Base-by-base conservation (phyloP, 92 coral and sea anemone genomes). In the Porites cylindrica region DNA sequence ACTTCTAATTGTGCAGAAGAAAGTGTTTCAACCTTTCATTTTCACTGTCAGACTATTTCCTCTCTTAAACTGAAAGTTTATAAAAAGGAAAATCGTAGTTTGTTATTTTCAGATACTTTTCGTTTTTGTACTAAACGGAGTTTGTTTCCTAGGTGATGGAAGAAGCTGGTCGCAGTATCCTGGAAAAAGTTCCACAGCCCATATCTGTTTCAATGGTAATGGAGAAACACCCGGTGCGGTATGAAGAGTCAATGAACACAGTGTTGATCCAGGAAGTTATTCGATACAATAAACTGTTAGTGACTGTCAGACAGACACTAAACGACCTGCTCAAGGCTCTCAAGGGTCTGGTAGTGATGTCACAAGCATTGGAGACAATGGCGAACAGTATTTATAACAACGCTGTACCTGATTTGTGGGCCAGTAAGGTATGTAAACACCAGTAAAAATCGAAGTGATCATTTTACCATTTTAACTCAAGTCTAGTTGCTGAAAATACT, bases 361-460 rank as follows among this genome's bases (percentile, higher is more conserved):
- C 99, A 47, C 99, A 97, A 88, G 98, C 99, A 4, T 91, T 97
- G 66, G 99, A 97, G 86, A 97, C 99, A 62, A 97, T 97, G 99
- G 92, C 98, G 2, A 96, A 97, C 88, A 97, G 99, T 71, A 74
- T 97, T 88, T 97, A 82, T 83, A 90, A 95, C 43, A 97, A 97
- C 89, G 82, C 91, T 20, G 99, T 97, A 8, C 99, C 99, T 10
- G 99, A 97, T 65, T 81, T 95, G 53, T 97, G 99, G 99, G 99
- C 99, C 10, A 91, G 99, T 85, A 97, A 97, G 98, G 99, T 97
- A 66, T 51, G 93, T 18, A 32, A 10, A 52, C 16, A 43, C 47
- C 8, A 10, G 19, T 53, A 53, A 78, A 20, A 14, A 26, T 67
- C 59, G 50, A 59, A 3, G 32, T 75, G 4, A 43, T 12, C 11